Evolutionary conservation across 2,797 vertebrate species (phyloP), one percentile per base, ranked within the genome.

Genomic region (Trachops cirrhosus): DNA sequence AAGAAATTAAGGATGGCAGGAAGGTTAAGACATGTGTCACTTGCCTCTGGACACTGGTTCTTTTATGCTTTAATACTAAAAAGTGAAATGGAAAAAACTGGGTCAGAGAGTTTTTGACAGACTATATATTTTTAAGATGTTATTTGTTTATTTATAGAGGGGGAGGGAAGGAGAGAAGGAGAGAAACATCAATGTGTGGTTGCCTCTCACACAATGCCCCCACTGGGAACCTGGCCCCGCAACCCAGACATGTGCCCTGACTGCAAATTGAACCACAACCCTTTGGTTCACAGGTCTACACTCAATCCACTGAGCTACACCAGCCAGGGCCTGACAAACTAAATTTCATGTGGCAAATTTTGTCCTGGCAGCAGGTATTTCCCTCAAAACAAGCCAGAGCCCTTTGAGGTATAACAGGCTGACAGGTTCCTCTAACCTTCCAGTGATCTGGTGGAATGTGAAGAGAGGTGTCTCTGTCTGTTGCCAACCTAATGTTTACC

Each of bases 11-110:
- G 48, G 19, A 75, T 5, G 46, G 34, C 86, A 70, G 19, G 54
- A 87, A 57, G 29, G 82, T 67, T 77, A 62, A 62, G 59, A 32
- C 59, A 62, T 32, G 12, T 39, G 32, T 80, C 57, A 84, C 37
- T 94, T 89, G 78, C 59, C 73, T 94, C 52, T 88, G 71, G 77
- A 93, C 41, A 54, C n/a, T 77, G 34, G 4, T 87, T 96, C 84
- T 70, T 91, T 89, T 80, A 46, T 50, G 19, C 94, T 93, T 94
- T 32, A 46, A 54, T 57, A 41, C 78, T 87, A 89, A 39, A 79
- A 92, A 83, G 54, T 91, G 46, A 96, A 82, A 41, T 89, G 44
- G 44, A 24, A 80, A 88, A 92, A 71, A 6, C 3, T 59, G 62
- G 15, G 32, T 64, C 62, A n/a, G 62, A 62, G 59, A 32, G 15